Evolutionary conservation across 2,888 invertebrate genomes (phyloP), one percentile per base, ranked within the genome.

Genomic region (Caenorhabditis doughertyi): DNA sequence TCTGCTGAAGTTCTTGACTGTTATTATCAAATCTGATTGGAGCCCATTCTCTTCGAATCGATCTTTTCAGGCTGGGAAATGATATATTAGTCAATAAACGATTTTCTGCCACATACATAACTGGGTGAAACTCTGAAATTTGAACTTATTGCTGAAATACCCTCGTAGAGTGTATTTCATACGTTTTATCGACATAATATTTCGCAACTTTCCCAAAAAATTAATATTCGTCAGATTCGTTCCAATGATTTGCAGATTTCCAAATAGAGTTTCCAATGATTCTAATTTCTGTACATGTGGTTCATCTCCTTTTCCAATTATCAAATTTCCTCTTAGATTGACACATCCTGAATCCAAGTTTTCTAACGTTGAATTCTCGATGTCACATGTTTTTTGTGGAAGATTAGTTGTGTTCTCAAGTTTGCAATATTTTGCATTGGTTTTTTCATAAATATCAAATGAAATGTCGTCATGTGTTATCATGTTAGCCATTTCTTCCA

Each of bases 161-260:
- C n/a, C n/a, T 58, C 1, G n/a, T n/a, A n/a, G n/a, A n/a, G n/a
- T n/a, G n/a, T n/a, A n/a, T n/a, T n/a, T n/a, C n/a, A n/a, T n/a
- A 44, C 42, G 2, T 25, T 0, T 25, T 16, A 62, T n/a, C 11
- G 62, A 44, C n/a, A 62, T 27, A 3, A 62, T 27, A 7, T 21
- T 42, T 16, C 4, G 35, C 25, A 62, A 16, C 5, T 44, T 62
- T 16, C 44, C 13, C 25, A 62, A n/a, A 25, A 62, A 62, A 13
- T 42, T 23, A 2, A n/a, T 23, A 18, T 62, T 25, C 23, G 42
- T 62, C 27, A 62, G 25, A 16, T 62, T 62, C 18, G 55, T 55
- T 4, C 25, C 18, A 18, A n/a, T 27, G n/a, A 62, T 44, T 3
- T 13, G 3, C 27, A 62, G n/a, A 3, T n/a, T 13, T 23, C 62